A percentile compares a stretch with the other conserved stretches of the same genome.
Conservation (phyloP, 2,113 vertebrate species). For the Cryptomyrus ogoouensis region DNA sequence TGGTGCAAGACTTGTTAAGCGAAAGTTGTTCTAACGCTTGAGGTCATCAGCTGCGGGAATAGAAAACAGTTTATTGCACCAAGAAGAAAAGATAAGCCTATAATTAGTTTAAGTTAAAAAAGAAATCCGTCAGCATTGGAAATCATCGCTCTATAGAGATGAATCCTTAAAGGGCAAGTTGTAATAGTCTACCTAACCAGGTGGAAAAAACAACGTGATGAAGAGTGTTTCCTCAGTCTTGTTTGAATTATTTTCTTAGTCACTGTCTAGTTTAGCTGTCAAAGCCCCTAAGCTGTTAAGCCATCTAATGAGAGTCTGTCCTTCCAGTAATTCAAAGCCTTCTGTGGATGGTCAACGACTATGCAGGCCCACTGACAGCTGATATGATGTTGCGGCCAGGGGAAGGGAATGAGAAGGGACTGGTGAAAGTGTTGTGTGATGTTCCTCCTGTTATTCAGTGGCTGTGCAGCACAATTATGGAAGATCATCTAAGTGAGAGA, state of each 20-base stretch:
- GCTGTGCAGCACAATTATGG: background rate
- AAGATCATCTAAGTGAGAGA: background rate
- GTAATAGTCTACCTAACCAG: background rate
- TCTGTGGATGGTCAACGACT: background rate
- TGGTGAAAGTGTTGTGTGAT: background rate
- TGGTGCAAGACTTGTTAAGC: background rate
- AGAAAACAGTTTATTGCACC: background rate
- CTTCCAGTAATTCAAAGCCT: background rate
- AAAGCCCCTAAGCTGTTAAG: background rate
- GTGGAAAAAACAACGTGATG: background rate
- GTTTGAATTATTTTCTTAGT: background rate
- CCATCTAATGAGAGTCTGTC: background rate
- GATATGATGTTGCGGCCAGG: background rate
- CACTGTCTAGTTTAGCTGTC: background rate
- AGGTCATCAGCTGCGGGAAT: background rate
- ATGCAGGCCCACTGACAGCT: background rate
- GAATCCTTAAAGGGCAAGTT: background rate
- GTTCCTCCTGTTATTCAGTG: background rate
- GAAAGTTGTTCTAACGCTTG: background rate
- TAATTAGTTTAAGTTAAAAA: background rate
- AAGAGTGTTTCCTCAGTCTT: background rate
- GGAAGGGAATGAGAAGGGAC: background rate
- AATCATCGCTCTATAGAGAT: background rate
- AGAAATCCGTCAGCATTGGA: background rate
- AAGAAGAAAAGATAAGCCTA: background rate